Percentiles rank a stretch among this genome's conserved stretches.
Conservation (phyloP, 2,888 invertebrate species). For the Piscicola geometra region DNA sequence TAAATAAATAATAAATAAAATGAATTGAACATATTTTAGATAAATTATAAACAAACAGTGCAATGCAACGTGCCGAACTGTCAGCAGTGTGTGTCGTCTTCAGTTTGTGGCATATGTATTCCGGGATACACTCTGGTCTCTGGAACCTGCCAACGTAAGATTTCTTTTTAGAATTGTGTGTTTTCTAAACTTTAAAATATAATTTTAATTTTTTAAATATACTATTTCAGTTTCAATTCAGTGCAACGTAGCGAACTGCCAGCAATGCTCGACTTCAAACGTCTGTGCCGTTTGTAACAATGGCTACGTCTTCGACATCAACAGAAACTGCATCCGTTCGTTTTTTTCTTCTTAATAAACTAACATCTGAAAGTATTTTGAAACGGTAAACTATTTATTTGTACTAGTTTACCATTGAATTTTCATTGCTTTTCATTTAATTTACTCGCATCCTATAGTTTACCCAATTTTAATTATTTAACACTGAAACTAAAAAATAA, state of each 20-base stretch:
- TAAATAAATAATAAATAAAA: neutral
- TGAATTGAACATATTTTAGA: no score
- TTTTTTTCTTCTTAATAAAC: neutral
- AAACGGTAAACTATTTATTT: no score
- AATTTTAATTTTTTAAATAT: no score
- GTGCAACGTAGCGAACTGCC: constrained; percentile 23
- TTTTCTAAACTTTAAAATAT: no score
- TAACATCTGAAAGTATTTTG: no score
- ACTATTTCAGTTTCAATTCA: neutral
- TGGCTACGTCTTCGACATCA: constrained; percentile 7
- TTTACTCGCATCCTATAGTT: neutral
- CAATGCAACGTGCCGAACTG: constrained; percentile 24
- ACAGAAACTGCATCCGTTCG: neutral
- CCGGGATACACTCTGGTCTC: constrained; percentile 8
- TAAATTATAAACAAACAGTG: neutral
- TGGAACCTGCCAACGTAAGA: neutral
- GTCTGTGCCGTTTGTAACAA: neutral
- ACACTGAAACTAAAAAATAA: no score
- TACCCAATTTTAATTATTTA: no score
- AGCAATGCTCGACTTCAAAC: neutral
- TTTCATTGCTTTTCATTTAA: no score
- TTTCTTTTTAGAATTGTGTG: no score
- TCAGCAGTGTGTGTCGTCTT: neutral
- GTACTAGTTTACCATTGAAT: no score
- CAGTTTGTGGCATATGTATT: constrained; percentile 16